A percentile compares a stretch with the other conserved stretches of the same genome.
Evolutionary conservation across 2,888 invertebrate genomes (phyloP).

Genomic region (Mamestra brassicae): DNA sequence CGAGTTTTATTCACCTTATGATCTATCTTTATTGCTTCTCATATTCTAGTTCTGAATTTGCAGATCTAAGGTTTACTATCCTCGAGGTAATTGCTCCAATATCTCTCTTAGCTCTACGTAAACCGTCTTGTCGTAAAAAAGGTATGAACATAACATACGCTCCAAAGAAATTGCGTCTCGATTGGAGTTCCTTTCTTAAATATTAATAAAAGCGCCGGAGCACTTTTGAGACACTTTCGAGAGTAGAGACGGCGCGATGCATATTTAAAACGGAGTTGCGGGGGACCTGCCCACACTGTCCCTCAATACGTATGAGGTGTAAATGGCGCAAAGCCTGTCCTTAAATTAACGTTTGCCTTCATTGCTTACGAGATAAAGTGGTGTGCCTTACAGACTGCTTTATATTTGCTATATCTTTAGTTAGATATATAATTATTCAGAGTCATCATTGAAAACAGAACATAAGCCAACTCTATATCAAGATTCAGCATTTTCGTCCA

Average conservation of each 20-base stretch:
- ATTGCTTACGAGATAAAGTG: constrained; percentile 25
- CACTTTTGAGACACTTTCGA: constrained; percentile 83
- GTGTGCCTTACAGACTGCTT: neutral
- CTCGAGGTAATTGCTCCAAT: constrained; percentile 15
- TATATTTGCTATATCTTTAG: neutral
- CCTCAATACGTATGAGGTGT: constrained; percentile 67
- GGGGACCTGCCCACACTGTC: constrained; percentile 66
- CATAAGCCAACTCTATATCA: neutral
- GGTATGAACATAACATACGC: constrained; percentile 63
- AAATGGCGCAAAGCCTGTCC: constrained; percentile 66
- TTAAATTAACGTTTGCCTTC: constrained; percentile 68
- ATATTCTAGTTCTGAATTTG: constrained; percentile 7
- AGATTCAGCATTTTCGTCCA: neutral
- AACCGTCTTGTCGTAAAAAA: constrained; percentile 45
- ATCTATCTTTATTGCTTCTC: neutral
- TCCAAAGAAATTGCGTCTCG: constrained; percentile 76
- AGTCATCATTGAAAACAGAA: neutral
- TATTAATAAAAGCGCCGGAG: constrained; percentile 85
- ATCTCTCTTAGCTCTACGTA: constrained; percentile 23
- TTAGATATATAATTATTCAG: neutral
- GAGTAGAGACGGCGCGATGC: constrained; percentile 81
- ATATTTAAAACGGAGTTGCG: constrained; percentile 84
- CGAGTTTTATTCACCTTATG: neutral
- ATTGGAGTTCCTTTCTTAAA: constrained; percentile 85
- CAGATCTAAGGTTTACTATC: constrained; percentile 13